A percentile compares a stretch with the other conserved stretches of the same genome.
Evolutionary conservation across 2,888 invertebrate species (phyloP).

Genomic region (Dioctria rufipes): DNA sequence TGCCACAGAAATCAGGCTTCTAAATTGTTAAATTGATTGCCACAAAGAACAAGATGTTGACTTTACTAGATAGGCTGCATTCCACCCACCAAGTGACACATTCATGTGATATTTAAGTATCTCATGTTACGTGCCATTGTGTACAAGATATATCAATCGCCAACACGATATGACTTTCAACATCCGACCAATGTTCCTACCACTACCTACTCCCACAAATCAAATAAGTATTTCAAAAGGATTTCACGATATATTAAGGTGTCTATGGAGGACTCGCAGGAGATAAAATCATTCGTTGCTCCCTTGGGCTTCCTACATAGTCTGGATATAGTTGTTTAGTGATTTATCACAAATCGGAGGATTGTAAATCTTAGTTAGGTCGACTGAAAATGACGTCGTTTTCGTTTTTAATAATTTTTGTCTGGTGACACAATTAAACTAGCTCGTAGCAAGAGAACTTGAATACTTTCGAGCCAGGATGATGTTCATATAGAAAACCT

Average conservation of each 20-base stretch:
- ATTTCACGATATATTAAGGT: neutral
- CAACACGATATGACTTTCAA: neutral
- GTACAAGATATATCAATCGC: neutral
- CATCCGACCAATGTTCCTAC: neutral
- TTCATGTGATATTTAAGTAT: too few relatives aligned
- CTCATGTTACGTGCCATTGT: too few relatives aligned
- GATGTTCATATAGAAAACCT: too few relatives aligned
- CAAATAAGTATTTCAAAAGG: conserved; percentile 8
- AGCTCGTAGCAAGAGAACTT: too few relatives aligned
- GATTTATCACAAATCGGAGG: neutral
- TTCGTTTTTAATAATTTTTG: neutral
- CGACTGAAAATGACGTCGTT: neutral
- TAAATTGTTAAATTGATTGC: too few relatives aligned
- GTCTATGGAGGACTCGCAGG: neutral
- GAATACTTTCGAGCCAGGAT: too few relatives aligned
- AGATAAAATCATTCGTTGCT: neutral
- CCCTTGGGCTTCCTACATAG: neutral
- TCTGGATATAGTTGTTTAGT: neutral
- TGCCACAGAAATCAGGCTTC: too few relatives aligned
- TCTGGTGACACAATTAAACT: conserved; percentile 3
- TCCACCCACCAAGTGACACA: too few relatives aligned
- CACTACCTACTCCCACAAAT: neutral
- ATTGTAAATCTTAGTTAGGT: conserved; percentile 4
- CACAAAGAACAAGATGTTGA: too few relatives aligned
- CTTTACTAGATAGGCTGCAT: too few relatives aligned